Evolutionary conservation across 2,797 vertebrate species (phyloP).

Genomic region (Fratercula arctica): DNA sequence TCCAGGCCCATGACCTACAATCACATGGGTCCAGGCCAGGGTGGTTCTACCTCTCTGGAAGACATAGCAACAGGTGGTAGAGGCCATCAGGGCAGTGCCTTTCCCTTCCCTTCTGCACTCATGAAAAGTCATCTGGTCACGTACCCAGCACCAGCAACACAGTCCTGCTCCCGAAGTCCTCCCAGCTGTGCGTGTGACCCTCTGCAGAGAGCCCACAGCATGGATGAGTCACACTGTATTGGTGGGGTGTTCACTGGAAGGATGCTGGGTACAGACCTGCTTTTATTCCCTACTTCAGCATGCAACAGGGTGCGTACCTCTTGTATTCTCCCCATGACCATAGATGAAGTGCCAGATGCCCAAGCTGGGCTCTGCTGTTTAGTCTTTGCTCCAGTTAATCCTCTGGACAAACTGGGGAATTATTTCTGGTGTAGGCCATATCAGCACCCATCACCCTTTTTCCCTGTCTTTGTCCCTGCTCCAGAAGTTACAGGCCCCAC

Average conservation of each 20-base stretch:
- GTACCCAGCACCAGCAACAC: fast-evolving
- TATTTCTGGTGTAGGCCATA: neutral
- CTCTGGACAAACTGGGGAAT: neutral
- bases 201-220: neutral
- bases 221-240: neutral
- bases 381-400: neutral
- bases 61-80: neutral
- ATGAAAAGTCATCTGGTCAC: neutral
- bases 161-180: neutral
- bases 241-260: neutral
- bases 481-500: neutral
- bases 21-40: neutral
- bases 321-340: neutral
- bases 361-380: neutral
- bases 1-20: neutral
- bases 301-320: neutral
- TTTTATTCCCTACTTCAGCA: neutral
- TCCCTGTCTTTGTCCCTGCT: neutral
- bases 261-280: neutral
- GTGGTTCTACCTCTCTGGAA: neutral
- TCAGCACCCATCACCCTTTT: neutral
- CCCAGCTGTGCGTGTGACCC: neutral
- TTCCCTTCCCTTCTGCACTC: neutral
- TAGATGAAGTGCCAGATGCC: neutral
- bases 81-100: neutral